phyloP scores from a whole-genome alignment of 2,113 vertebrate genomes.

The Scolopax mira region DNA sequence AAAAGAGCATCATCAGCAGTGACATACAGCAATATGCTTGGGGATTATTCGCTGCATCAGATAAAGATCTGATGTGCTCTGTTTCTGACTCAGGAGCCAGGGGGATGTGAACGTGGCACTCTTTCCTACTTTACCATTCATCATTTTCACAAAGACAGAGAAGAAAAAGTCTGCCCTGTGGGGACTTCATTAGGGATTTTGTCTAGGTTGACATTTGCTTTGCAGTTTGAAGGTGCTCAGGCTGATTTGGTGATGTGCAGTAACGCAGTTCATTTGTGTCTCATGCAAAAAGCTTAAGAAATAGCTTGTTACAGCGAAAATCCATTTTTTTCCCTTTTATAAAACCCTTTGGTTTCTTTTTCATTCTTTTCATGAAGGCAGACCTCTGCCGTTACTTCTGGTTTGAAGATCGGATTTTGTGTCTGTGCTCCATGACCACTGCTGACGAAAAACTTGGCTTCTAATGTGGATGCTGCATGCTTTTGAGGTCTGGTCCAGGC shows the following conservation, averaged over 20 bases:
- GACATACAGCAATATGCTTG: slow-evolving; percentile 28
- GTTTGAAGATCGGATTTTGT: slow-evolving; percentile 16
- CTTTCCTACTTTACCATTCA: slow-evolving; percentile 34
- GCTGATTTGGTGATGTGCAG: not conserved
- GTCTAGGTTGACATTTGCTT: slow-evolving; percentile 13
- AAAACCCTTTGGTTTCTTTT: not conserved
- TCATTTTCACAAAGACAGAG: slow-evolving; percentile 48
- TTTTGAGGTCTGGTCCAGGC: slow-evolving; percentile 1
- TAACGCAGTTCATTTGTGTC: not conserved
- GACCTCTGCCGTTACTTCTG: not conserved
- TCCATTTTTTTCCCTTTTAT: not conserved
- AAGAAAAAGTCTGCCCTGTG: not conserved
- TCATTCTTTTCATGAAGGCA: not conserved
- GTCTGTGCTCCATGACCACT: not conserved
- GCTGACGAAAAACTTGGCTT: not conserved
- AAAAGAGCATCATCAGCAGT: slow-evolving; percentile 21
- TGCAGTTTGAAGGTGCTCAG: not conserved
- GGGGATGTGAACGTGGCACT: not conserved
- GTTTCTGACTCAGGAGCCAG: slow-evolving; percentile 36
- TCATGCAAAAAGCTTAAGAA: not conserved
- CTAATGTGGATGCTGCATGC: not conserved
- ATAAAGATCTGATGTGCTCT: slow-evolving; percentile 37
- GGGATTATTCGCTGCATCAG: slow-evolving; percentile 25
- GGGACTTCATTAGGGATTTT: slow-evolving; percentile 46
- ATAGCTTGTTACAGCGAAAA: not conserved